These are phyloP conservation scores for Harpagifer antarcticus DNA, from an alignment of 2,797 vertebrate species.

Conservation along the genomic window DNA sequence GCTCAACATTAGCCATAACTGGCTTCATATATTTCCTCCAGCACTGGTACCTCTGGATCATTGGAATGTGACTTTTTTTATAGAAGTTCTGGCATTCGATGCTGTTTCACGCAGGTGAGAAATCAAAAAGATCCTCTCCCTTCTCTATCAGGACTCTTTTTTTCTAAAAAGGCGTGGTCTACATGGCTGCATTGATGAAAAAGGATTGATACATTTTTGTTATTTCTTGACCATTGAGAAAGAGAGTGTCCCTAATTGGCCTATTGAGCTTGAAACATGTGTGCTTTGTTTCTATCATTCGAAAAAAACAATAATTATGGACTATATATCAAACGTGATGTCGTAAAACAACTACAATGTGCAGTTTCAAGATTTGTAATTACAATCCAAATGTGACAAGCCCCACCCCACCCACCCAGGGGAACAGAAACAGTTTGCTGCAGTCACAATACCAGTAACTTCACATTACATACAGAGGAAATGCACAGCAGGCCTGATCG, in stretches of 20 bases:
- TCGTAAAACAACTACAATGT: slow-evolving; percentile 4
- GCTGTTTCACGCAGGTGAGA: slow-evolving; percentile 25
- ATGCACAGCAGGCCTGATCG: neutral
- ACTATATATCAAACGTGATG: neutral
- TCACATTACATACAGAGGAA: slow-evolving; percentile 19
- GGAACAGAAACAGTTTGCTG: neutral
- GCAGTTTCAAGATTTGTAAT: neutral
- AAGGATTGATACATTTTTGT: neutral
- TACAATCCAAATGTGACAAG: slow-evolving; percentile 3
- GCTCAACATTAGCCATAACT: neutral
- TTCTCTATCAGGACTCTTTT: neutral
- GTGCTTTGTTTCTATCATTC: neutral
- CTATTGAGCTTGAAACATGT: neutral
- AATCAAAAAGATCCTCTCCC: slow-evolving; percentile 13
- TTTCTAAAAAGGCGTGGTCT: neutral
- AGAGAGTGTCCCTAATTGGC: neutral
- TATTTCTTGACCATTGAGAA: neutral
- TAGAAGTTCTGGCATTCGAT: slow-evolving; percentile 44
- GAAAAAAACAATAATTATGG: neutral
- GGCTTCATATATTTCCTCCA: too few species aligned
- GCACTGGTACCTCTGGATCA: neutral
- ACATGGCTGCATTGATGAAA: neutral
- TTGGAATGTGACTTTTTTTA: slow-evolving; percentile 15
- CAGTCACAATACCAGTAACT: neutral
- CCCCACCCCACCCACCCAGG: slow-evolving; percentile 23